phyloP scores from a whole-genome alignment of 2,113 vertebrate genomes.

The Tichodroma muraria region DNA sequence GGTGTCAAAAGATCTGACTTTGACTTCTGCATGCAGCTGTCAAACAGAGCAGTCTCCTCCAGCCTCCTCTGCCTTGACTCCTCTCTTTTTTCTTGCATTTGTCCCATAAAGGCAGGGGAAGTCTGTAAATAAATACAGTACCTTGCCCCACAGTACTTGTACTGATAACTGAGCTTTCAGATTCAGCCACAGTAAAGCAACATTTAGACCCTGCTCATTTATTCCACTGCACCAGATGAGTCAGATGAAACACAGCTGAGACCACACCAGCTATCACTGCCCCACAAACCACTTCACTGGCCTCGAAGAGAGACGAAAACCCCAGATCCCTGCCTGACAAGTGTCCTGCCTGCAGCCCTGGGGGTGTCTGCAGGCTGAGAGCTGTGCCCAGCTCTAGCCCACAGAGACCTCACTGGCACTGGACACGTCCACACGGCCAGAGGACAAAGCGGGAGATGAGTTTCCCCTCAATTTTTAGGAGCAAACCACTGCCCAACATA shows the following conservation, averaged over 20 bases:
- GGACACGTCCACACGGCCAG: not conserved
- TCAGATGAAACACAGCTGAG: slow-evolving; percentile 39
- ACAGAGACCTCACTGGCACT: not conserved
- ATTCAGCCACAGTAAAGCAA: slow-evolving; percentile 12
- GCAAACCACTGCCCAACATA: not conserved
- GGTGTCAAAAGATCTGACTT: not conserved
- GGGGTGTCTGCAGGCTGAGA: not conserved
- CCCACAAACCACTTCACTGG: not conserved
- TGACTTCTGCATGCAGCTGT: not conserved
- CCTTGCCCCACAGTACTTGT: not conserved
- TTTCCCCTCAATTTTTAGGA: not conserved
- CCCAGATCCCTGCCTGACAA: not conserved
- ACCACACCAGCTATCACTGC: not conserved
- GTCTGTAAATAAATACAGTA: not conserved
- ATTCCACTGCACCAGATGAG: slow-evolving; percentile 36
- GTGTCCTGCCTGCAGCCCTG: not conserved
- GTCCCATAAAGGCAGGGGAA: not conserved
- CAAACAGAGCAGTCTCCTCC: not conserved
- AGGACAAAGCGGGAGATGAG: not conserved
- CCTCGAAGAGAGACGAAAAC: not conserved
- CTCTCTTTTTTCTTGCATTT: not conserved
- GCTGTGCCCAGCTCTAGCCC: not conserved
- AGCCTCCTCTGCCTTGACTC: not conserved
- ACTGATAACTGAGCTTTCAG: not conserved
- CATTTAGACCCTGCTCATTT: slow-evolving; percentile 18